Evolutionary conservation across 92 coral and sea anemone species (phyloP).

Genomic region (Porites rus): DNA sequence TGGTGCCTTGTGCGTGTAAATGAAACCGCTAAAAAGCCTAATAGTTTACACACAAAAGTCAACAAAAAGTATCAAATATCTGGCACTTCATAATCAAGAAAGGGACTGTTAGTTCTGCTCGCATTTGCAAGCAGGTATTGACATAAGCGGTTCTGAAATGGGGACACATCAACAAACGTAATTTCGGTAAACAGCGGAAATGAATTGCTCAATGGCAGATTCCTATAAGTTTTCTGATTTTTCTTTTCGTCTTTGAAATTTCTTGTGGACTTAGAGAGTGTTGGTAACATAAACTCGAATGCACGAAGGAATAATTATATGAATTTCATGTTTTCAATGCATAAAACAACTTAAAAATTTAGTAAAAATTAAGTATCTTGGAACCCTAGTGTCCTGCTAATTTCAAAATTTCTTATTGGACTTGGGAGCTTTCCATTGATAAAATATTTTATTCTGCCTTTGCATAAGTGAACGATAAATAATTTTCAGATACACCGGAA

Average conservation of each 20-base stretch:
- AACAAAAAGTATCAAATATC: conserved; percentile 27
- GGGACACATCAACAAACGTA: neutral
- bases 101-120: conserved; percentile 19
- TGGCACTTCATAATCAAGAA: conserved; percentile 19
- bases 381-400: neutral
- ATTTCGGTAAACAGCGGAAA: conserved; percentile 2
- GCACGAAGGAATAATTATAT: no score
- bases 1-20: neutral
- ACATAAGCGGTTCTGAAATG: conserved; percentile 22
- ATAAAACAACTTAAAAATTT: no score
- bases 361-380: neutral
- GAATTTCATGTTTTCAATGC: no score
- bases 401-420: neutral
- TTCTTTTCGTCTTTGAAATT: neutral
- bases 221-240: neutral
- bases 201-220: neutral
- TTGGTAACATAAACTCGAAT: no score
- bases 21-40: conserved; percentile 4
- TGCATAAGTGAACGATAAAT: neutral
- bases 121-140: conserved; percentile 20
- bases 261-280: no score
- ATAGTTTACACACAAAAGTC: conserved; percentile 22
- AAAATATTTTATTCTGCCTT: no score
- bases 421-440: no score
- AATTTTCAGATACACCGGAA: neutral